Percentiles rank a stretch among this genome's conserved stretches.
Conservation (phyloP, 2,888 invertebrate species). For the Drosophila gaucha region DNA sequence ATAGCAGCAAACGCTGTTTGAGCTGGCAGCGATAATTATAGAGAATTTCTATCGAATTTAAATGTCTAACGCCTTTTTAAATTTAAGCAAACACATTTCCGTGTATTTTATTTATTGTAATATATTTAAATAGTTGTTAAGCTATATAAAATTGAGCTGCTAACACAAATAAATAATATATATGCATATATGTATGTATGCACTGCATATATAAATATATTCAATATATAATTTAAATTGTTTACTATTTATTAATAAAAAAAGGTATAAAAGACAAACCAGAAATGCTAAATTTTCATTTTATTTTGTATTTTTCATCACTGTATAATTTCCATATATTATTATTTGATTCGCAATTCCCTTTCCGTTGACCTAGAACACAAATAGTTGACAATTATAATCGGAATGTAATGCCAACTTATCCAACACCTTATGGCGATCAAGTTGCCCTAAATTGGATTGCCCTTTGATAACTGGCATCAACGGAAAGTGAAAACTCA, state of each 20-base stretch:
- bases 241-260: too few relatives aligned
- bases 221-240: background rate
- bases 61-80: background rate
- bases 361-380: background rate
- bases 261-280: background rate
- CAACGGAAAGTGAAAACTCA: slow-evolving; percentile 47
- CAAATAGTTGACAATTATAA: slow-evolving; percentile 1
- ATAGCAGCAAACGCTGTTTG: background rate
- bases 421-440: slow-evolving; percentile 13
- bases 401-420: slow-evolving; percentile 13
- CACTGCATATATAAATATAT: background rate
- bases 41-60: background rate
- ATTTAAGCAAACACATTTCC: background rate
- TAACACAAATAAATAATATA: slow-evolving; percentile 15
- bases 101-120: background rate
- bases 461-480: slow-evolving; percentile 28
- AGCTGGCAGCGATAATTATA: background rate
- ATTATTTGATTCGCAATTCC: too few relatives aligned
- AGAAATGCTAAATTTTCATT: background rate
- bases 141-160: background rate
- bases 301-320: background rate
- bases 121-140: too few relatives aligned
- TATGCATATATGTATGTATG: slow-evolving; percentile 3
- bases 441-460: slow-evolving; percentile 46
- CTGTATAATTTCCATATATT: background rate